A percentile compares a stretch with the other conserved stretches of the same genome.
These are phyloP conservation scores for Phyllostomus hastatus DNA, from an alignment of 2,113 vertebrate genomes.

Conservation along the genomic window DNA sequence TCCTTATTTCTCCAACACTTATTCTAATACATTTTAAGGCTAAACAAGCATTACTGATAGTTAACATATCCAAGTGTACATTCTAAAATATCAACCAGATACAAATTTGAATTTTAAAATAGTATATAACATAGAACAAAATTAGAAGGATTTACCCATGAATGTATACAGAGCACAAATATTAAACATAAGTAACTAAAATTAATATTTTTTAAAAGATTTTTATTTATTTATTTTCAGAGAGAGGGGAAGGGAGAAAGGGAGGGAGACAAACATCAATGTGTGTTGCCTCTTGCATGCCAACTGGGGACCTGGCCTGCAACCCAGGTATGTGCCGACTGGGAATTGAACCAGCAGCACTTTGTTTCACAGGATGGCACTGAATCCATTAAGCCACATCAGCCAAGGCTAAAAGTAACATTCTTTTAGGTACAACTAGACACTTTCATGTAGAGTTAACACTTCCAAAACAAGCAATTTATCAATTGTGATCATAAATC, in stretches of 20 bases:
- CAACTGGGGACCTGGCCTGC: no score
- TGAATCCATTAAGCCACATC: no score
- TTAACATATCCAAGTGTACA: not conserved
- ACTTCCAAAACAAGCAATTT: not conserved
- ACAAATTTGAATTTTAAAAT: conserved; percentile 1
- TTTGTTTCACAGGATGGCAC: no score
- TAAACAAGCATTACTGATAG: not conserved
- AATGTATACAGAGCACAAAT: not conserved
- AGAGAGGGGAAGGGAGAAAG: no score
- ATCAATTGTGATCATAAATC: not conserved
- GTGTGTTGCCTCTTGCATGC: no score
- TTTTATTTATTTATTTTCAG: no score
- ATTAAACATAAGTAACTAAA: conserved; percentile 19
- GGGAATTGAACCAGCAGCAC: no score
- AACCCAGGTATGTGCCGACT: no score
- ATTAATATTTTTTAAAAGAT: not conserved
- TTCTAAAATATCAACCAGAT: not conserved
- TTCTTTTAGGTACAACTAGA: not conserved
- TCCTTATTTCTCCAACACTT: not conserved
- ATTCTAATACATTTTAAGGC: not conserved
- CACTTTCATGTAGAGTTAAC: not conserved
- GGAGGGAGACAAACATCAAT: no score
- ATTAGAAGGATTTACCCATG: not conserved
- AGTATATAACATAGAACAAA: not conserved
- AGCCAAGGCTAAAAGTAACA: not conserved